Evolutionary conservation across 1,140 invertebrate genomes (phyloP).

Genomic region (Augochlora pura): DNA sequence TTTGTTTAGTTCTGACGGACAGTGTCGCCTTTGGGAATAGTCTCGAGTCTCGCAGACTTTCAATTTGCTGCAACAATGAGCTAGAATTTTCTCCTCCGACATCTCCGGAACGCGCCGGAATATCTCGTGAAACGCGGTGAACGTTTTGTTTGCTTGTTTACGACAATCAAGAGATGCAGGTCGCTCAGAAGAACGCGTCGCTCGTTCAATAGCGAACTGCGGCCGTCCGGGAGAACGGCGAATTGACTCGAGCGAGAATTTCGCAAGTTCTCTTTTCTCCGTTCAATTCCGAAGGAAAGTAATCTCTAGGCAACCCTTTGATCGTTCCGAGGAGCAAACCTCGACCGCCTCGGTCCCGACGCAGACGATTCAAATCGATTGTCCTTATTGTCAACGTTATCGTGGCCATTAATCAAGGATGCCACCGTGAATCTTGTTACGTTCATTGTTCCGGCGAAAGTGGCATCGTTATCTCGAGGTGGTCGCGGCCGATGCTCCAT

Average conservation of each 20-base stretch:
- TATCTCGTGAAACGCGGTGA: too few relatives aligned
- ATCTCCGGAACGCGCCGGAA: too few relatives aligned
- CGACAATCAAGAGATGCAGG: too few relatives aligned
- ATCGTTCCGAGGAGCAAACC: not conserved
- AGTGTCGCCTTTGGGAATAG: too few relatives aligned
- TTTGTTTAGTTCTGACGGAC: too few relatives aligned
- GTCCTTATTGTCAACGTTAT: conserved; percentile 47
- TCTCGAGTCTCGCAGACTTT: too few relatives aligned
- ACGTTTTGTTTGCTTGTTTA: too few relatives aligned
- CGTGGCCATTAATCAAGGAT: conserved; percentile 48
- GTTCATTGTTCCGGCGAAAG: conserved; percentile 48
- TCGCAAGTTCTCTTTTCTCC: not conserved
- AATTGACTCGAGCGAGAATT: not conserved
- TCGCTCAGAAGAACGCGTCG: too few relatives aligned
- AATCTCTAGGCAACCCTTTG: conserved; percentile 7
- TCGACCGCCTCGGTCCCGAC: not conserved
- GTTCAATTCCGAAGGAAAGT: not conserved
- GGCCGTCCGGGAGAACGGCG: too few relatives aligned
- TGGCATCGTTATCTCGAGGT: conserved; percentile 40
- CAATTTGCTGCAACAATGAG: too few relatives aligned
- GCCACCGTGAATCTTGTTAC: conserved; percentile 44
- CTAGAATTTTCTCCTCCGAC: too few relatives aligned
- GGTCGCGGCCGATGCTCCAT: conserved; percentile 37
- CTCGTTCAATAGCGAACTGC: not conserved
- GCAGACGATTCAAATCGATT: conserved; percentile 39